Conservation (phyloP, 2,113 vertebrate species). For the Conger conger region DNA sequence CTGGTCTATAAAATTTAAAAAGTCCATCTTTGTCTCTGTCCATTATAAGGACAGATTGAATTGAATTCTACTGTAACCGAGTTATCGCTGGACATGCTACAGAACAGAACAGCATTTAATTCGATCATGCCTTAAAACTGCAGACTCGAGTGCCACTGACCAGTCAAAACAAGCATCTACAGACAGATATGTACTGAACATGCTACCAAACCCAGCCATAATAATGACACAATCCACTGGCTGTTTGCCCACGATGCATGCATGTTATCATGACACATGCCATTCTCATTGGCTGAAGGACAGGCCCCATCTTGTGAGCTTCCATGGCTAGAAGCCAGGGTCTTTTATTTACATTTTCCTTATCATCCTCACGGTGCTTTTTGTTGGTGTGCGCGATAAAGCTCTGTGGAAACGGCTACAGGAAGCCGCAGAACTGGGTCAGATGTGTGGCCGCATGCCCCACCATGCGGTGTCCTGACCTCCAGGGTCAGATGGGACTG, state of each 20-base stretch:
- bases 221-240: neutral
- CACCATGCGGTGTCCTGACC: conserved; percentile 1
- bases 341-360: conserved; percentile 11
- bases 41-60: neutral
- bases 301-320: neutral
- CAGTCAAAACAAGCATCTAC: neutral
- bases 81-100: conserved; percentile 19
- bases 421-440: conserved; percentile 8
- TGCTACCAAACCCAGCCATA: neutral
- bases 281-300: neutral
- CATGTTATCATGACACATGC: neutral
- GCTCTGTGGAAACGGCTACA: neutral
- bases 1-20: neutral
- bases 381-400: neutral
- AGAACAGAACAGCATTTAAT: conserved; percentile 14
- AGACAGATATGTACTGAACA: neutral
- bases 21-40: neutral
- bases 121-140: neutral
- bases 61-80: conserved; percentile 7
- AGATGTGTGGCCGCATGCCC: neutral
- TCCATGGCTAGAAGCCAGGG: neutral
- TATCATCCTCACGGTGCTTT: neutral
- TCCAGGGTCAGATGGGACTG: neutral
- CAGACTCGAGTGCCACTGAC: neutral
- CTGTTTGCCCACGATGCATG: neutral